Evolutionary conservation across 2,888 invertebrate species (phyloP).

Genomic region (Pollenia angustigena): DNA sequence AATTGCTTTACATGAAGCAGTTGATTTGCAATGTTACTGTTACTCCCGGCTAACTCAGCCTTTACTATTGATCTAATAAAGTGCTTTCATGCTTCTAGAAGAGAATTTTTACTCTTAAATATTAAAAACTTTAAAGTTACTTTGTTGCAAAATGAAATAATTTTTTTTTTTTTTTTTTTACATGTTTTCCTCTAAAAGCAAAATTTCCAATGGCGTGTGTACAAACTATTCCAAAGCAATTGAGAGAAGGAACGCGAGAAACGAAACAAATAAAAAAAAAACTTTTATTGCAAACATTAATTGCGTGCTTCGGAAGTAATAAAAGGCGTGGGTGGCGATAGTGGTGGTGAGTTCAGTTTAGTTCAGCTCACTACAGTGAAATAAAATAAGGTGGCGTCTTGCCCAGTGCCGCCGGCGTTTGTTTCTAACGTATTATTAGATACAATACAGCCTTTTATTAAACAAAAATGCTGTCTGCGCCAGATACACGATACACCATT

Average conservation of each 20-base stretch:
- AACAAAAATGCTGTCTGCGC: conserved; percentile 20
- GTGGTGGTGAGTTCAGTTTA: conserved; percentile 36
- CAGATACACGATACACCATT: not conserved
- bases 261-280: not conserved
- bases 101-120: no score
- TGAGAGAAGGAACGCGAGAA: conserved; percentile 7
- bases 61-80: no score
- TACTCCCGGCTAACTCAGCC: no score
- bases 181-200: not conserved
- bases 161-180: not conserved
- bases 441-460: conserved; percentile 32
- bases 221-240: conserved; percentile 34
- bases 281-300: conserved; percentile 58
- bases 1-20: no score
- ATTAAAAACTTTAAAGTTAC: no score
- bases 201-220: conserved; percentile 45
- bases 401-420: conserved; percentile 61
- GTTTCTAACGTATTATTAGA: conserved; percentile 46
- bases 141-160: not conserved
- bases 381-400: conserved; percentile 65
- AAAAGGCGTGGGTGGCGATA: conserved; percentile 61
- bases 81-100: no score
- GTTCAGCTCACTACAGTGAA: conserved; percentile 12
- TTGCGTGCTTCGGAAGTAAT: conserved; percentile 58
- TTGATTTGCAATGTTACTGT: no score